These are phyloP conservation scores for Sparus aurata DNA, from an alignment of 2,797 vertebrate species.

Conservation along the genomic window DNA sequence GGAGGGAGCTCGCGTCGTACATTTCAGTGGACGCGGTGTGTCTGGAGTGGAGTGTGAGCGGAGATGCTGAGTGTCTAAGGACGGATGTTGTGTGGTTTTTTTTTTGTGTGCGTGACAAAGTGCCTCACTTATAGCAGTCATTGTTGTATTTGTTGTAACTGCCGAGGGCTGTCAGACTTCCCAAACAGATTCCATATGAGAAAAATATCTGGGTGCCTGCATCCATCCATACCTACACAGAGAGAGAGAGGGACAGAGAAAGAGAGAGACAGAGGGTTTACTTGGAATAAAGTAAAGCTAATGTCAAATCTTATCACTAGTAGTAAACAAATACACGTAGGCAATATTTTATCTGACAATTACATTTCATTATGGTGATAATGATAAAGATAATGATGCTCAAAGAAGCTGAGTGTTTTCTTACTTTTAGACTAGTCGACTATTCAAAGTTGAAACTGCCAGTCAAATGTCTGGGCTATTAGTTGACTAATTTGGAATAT, in stretches of 20 bases:
- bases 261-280: neutral
- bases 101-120: conserved; percentile 25
- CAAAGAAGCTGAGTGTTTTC: too few species aligned
- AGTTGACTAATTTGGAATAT: too few species aligned
- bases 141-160: conserved; percentile 97
- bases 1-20: conserved; percentile 41
- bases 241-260: neutral
- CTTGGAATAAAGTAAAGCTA: neutral
- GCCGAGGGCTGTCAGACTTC: conserved; percentile 92
- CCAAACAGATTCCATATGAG: conserved; percentile 93
- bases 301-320: neutral
- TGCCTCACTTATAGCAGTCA: conserved; percentile 92
- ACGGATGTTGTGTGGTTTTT: conserved; percentile 1
- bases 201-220: conserved; percentile 95
- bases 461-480: too few species aligned
- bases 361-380: too few species aligned
- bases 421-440: too few species aligned
- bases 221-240: conserved; percentile 93
- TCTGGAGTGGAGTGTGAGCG: conserved; percentile 25
- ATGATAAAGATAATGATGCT: too few species aligned
- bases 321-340: neutral
- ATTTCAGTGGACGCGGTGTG: conserved; percentile 26
- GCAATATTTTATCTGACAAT: too few species aligned
- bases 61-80: neutral
- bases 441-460: too few species aligned